Evolutionary conservation across 2,113 vertebrate species (phyloP), one percentile per base, ranked within the genome.

Genomic region (Anhinga rufa): DNA sequence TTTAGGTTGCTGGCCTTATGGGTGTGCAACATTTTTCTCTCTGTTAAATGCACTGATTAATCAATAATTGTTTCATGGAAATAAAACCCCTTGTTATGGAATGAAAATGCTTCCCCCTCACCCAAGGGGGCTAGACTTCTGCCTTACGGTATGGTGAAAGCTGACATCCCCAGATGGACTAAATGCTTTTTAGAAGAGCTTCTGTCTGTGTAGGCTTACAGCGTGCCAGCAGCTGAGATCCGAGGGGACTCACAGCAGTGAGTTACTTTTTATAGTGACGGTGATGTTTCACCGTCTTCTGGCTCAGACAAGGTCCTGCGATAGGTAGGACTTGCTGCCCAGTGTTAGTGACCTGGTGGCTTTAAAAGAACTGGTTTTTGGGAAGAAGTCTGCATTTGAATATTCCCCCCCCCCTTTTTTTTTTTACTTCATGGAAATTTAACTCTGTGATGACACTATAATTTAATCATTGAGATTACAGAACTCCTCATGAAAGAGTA

Each of bases 381-480:
- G 55, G 38, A 36, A 85, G 61, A 44, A 62, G 42, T 28, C n/a
- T 65, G 21, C 4, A 3, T 70, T 68, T 51, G 21, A 76, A n/a
- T 68, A 29, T 25, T 14, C 18, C 42, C 4, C 2, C 12, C 7
- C 32, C 16, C 13, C 44, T 17, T 1, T 1, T 5, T 34, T 20
- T 36, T 32, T 57, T 42, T 51, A 44, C 17, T 81, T 74, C 2
- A 2, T 48, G 75, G 40, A 82, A 68, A 29, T 69, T 32, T 34
- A 57, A 32, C 38, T 55, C 36, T 44, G 40, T 42, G 51, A 8
- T 12, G 12, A 8, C 6, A 13, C 42, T 57, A 3, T 31, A 32
- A 58, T 86, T 75, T 20, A 54, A 10, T 86, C n/a, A 46, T 7
- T 32, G 78, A 46, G 48, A 34, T 71, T 66, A 40, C n/a, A 70